Conservation (phyloP, 2,888 invertebrate species). For the Sarcophaga subvicina region DNA sequence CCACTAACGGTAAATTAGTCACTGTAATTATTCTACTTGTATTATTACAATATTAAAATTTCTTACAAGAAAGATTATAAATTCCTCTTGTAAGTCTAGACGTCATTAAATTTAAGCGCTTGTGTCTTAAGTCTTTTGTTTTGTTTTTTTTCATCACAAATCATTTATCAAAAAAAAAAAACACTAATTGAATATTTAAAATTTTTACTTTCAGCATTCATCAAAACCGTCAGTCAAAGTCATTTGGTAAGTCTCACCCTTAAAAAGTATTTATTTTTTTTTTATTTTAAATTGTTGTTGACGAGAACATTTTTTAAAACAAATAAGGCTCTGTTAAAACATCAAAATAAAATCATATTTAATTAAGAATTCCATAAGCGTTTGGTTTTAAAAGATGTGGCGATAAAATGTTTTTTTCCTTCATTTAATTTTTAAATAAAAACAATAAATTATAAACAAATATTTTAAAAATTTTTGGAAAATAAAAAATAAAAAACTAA, state of each 20-base stretch:
- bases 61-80: not conserved
- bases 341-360: not conserved
- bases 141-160: not conserved
- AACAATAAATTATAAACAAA: constrained; percentile 50
- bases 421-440: constrained; percentile 16
- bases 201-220: not conserved
- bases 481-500: not conserved
- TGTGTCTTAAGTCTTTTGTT: constrained; percentile 34
- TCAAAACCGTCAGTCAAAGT: not conserved
- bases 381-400: constrained; percentile 21
- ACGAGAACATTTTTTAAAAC: constrained; percentile 29
- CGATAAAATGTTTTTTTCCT: constrained; percentile 35
- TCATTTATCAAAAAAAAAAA: not conserved
- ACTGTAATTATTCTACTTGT: no score
- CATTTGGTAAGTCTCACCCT: constrained; percentile 44
- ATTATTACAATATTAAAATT: no score
- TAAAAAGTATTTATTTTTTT: constrained; percentile 21
- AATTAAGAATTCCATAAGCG: constrained; percentile 65
- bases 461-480: constrained; percentile 41
- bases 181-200: constrained; percentile 8
- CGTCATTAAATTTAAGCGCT: not conserved
- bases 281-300: not conserved
- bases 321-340: not conserved
- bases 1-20: no score
- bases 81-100: not conserved